Base-by-base conservation (phyloP, 35 echinoderm and acorn worm species). In the Lytechinus variegatus region DNA sequence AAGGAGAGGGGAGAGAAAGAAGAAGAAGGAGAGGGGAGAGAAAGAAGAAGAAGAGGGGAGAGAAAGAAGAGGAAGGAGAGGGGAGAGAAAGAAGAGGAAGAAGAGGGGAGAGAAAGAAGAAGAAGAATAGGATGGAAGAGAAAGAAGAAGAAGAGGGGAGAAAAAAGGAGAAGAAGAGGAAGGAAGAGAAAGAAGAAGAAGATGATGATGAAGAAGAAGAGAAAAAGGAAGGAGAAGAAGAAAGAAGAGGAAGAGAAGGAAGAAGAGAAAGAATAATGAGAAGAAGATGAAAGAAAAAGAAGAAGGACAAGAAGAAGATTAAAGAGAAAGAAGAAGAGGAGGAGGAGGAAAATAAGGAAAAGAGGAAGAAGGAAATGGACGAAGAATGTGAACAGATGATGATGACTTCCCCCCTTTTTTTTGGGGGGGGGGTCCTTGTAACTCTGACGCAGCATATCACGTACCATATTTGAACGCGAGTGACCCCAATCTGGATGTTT, bases 401-500 rank as follows among this genome's bases (percentile, higher is more conserved):
- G 33, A 44, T 44, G 33, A 44, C 2, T 44, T 44, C 2, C 2
- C 33, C 2, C 2, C 33, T 44, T 44, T 44, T 44, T 44, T 44
- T 44, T 2, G 4, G 16, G 61, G 61, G 6, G 66, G 21, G 5
- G 21, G 16, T 79, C 7, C 16, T 16, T 79, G 66, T 16, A 79
- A 79, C 66, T 79, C 21, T 24, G 66, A 79, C 66, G n/a, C 16
- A 79, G 66, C 16, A 79, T 5, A 79, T 19, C 66, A 79, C n/a
- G 5, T 79, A 4, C 66, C 16, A 79, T 3, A 79, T 24, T 7
- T 19, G 66, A 79, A 79, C 66, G 66, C 66, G 66, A n/a, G 21
- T 79, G 66, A 79, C 66, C 66, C 66, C 66, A 79, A 79, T 79
- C 21, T 79, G n/a, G 66, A 79, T 79, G 66, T 79, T 79, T 79